phyloP scores from a whole-genome alignment of 2,888 invertebrate genomes.

The Epistrophe grossulariae region DNA sequence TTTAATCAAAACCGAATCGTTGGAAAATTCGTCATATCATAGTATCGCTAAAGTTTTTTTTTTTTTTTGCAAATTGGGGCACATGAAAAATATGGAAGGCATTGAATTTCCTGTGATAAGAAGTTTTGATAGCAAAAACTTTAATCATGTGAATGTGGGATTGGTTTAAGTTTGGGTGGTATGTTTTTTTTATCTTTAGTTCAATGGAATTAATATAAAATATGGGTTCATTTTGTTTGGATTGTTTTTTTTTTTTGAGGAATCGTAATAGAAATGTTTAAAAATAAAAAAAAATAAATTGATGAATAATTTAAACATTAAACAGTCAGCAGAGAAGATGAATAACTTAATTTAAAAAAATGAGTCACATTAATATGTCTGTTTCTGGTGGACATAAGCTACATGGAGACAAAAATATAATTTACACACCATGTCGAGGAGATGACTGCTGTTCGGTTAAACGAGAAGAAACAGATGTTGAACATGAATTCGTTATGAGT shows the following conservation, averaged over 20 bases:
- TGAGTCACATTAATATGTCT: slow-evolving; percentile 6
- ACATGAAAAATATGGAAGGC: neutral
- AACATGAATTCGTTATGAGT: slow-evolving; percentile 47
- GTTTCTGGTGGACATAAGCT: neutral
- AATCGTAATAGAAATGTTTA: neutral
- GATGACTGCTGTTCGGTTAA: slow-evolving; percentile 20
- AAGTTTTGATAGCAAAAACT: neutral
- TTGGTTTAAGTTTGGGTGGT: neutral
- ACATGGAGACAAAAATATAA: slow-evolving; percentile 20
- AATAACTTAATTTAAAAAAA: slow-evolving; percentile 13
- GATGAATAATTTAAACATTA: neutral
- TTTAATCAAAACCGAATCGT: neutral
- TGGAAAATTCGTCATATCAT: slow-evolving; percentile 3
- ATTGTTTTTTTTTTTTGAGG: neutral
- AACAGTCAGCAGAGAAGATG: neutral
- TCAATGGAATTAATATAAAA: slow-evolving; percentile 39
- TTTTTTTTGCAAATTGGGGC: slow-evolving; percentile 30
- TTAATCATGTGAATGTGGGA: slow-evolving; percentile 4
- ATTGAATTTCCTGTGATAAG: slow-evolving; percentile 61
- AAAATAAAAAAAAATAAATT: neutral
- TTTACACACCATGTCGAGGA: slow-evolving; percentile 11
- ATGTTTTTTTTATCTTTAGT: neutral
- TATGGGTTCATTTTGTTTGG: slow-evolving; percentile 1
- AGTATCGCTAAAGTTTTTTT: slow-evolving; percentile 5
- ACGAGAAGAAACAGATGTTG: slow-evolving; percentile 62